Percentiles rank a stretch among this genome's conserved stretches.
These are phyloP conservation scores for Sceliomorpha sp. DNA, from an alignment of 2,888 invertebrate species.

Conservation along the genomic window DNA sequence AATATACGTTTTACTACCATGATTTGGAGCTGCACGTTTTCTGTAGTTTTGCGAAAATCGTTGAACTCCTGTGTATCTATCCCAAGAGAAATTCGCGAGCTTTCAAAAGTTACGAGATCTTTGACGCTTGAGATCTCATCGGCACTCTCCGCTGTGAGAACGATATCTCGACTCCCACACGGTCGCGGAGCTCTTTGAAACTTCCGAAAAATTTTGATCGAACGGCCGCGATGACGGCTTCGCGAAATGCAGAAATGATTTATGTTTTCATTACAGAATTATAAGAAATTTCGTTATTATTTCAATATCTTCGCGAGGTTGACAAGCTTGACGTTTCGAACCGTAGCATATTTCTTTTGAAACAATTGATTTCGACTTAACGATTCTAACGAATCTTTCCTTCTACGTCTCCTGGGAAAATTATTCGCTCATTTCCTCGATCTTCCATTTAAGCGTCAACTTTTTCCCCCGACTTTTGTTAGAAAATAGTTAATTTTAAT, in stretches of 20 bases:
- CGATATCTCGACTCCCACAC: conserved; percentile 30
- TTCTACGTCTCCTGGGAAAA: too few relatives aligned
- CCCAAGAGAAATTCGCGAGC: conserved; percentile 43
- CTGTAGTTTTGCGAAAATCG: conserved; percentile 39
- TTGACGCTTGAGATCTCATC: conserved; percentile 46
- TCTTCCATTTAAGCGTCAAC: too few relatives aligned
- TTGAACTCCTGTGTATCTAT: conserved; percentile 27
- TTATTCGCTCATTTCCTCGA: too few relatives aligned
- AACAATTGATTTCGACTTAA: not conserved
- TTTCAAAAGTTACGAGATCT: conserved; percentile 50
- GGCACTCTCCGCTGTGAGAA: conserved; percentile 17
- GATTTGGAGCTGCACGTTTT: conserved; percentile 25
- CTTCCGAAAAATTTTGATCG: conserved; percentile 24
- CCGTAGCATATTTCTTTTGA: conserved; percentile 1
- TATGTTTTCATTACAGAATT: conserved; percentile 42
- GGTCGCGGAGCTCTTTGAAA: conserved; percentile 25
- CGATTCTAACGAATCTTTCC: too few relatives aligned
- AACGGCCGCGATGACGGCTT: conserved; percentile 20
- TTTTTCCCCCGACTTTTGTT: too few relatives aligned
- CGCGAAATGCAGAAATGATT: conserved; percentile 28
- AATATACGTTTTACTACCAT: conserved; percentile 13
- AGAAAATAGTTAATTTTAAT: too few relatives aligned
- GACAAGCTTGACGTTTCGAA: not conserved
- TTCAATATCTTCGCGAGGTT: conserved; percentile 9
- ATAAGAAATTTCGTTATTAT: not conserved